Base-by-base conservation (phyloP, 2,888 invertebrate species). In the Gasteruption jaculator region DNA sequence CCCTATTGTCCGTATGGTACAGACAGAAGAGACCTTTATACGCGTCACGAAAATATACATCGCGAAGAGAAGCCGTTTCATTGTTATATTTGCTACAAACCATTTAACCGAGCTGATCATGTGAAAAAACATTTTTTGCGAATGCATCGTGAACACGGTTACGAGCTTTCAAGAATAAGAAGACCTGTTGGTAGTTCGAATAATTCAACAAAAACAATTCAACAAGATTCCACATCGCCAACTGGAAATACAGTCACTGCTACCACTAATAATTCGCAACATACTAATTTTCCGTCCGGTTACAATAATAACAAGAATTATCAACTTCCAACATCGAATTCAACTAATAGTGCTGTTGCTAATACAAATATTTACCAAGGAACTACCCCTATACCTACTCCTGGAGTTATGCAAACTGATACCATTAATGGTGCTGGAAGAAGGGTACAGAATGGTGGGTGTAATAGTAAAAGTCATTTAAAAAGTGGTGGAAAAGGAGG, bases 61-160 rank as follows among this genome's bases (percentile, higher is more conserved):
- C 82, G 91, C 56, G 91, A 91, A 67, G 91, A 92, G 67, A 92
- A 93, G 67, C 92, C 92, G 5, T 93, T 92, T 68, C 90, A 91
- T 66, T 93, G 92, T 71, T 92, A 92, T 68, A 84, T 91, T 21
- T 92, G 92, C 66, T 83, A 86, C 66, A 91, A 92, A 71, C 90
- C 91, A 69, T 93, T 93, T 74, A 93, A 92, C 71, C 79, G 92
- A 37, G 92, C 92, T 25, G 92, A 93, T 71, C 92, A 93, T 68
- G 92, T 93, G 31, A 93, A 93, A 72, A 93, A 93, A 63, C 92
- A 93, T 71, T 92, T 92, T 62, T 74, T 91, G 52, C 78, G 92
- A 53, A 92, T 93, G 89, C 92, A 93, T 65, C 80, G 91, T 29
- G 92, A 91, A 58, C 84, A 90, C 65, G 83, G 84, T 2, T 93